A percentile compares a stretch with the other conserved stretches of the same genome.
phyloP scores from a whole-genome alignment of 2,797 vertebrate species.

The Microctenopoma stevenorrisi region DNA sequence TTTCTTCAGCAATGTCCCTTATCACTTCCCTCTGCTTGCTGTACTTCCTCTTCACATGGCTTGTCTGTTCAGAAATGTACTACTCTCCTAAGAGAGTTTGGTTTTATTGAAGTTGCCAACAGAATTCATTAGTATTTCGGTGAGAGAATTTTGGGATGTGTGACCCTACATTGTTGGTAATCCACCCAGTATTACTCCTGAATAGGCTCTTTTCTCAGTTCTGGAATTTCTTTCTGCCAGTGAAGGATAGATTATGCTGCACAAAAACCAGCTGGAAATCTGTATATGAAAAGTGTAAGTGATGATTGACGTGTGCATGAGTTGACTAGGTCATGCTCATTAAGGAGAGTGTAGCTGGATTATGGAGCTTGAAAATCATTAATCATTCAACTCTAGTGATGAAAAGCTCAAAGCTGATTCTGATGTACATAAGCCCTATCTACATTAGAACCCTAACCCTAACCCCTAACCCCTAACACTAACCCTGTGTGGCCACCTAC shows the following conservation, averaged over 20 bases:
- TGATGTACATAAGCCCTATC: too few species aligned
- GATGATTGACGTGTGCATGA: not conserved
- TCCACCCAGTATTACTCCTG: not conserved
- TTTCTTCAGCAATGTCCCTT: not conserved
- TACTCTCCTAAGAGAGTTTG: not conserved
- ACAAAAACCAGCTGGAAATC: not conserved
- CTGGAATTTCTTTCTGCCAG: not conserved
- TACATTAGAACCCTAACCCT: too few species aligned
- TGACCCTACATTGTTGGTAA: not conserved
- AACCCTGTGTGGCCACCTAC: too few species aligned
- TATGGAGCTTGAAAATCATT: constrained; percentile 30
- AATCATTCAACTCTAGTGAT: constrained; percentile 26
- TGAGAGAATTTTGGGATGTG: not conserved
- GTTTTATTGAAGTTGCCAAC: not conserved
- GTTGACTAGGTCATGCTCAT: constrained; percentile 5
- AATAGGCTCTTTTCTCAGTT: not conserved
- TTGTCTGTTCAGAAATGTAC: not conserved
- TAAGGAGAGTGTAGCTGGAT: constrained; percentile 11
- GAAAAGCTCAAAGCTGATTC: too few species aligned
- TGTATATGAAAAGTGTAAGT: not conserved
- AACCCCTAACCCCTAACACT: too few species aligned
- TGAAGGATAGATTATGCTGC: not conserved
- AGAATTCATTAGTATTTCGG: not conserved
- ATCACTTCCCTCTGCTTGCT: not conserved
- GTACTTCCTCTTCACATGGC: not conserved